Evolutionary conservation across 2,888 invertebrate species (phyloP), one percentile per base, ranked within the genome.

Genomic region (Drosophila helvetica): DNA sequence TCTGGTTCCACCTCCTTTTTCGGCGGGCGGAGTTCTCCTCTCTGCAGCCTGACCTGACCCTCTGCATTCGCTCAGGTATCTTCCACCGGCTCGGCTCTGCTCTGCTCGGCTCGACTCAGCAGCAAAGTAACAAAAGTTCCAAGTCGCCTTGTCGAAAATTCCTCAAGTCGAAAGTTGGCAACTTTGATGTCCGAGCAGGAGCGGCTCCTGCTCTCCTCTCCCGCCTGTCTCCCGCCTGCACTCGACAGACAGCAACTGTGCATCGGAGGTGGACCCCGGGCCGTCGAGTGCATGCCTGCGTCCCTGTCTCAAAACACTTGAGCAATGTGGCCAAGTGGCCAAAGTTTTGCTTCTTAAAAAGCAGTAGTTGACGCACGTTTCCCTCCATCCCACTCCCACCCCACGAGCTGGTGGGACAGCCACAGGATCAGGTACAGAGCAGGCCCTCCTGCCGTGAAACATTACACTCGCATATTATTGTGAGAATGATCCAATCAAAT

Each of bases 61-160:
- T 47, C 46, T 58, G 7, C 45, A 17, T 38, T 42, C 78, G 65
- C 72, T 75, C 74, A 83, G 80, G 88, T 85, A 82, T 88, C 79
- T 79, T 68, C 55, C 38, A 38, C 7, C 38, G 7, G 15, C 27
- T 57, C 68, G 59, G 59, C n/a, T n/a, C n/a, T n/a, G n/a, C n/a
- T n/a, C n/a, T n/a, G n/a, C n/a, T n/a, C n/a, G n/a, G n/a, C n/a
- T n/a, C 38, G 7, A 10, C 27, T 57, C 68, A 57, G 59, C 75
- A 57, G 75, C 67, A 75, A 77, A 75, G 79, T 79, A 88, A 86
- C 78, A 84, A 84, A 88, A 88, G 75, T 86, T 84, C 73, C 78
- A 71, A 88, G 86, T 76, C 75, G 83, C 69, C 86, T 86, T 84
- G 89, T 88, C 82, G 86, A 89, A 86, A 82, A 89, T 86, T 85